Conservation (phyloP, 2,113 vertebrate species). For the Echinops telfairi region DNA sequence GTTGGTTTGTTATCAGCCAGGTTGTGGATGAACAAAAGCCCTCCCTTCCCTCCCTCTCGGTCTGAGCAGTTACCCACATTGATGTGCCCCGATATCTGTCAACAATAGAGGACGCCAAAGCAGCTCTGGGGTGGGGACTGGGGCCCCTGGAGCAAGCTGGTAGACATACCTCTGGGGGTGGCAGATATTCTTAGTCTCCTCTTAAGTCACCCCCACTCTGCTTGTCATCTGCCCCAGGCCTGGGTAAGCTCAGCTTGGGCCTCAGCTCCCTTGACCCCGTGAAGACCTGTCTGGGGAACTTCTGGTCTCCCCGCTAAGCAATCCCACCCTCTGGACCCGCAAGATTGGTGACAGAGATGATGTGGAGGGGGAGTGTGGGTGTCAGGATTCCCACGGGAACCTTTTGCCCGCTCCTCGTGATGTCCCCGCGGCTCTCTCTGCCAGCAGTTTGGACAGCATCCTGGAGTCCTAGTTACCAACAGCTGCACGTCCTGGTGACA, state of each 20-base stretch:
- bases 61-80: too few relatives aligned
- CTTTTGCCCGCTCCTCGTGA: not conserved
- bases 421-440: not conserved
- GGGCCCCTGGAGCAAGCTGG: not conserved
- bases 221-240: not conserved
- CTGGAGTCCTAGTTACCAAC: not conserved
- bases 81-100: too few relatives aligned
- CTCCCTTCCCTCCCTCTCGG: not conserved
- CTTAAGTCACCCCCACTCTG: not conserved
- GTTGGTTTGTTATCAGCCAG: not conserved
- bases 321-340: not conserved
- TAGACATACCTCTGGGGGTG: not conserved
- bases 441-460: not conserved
- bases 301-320: not conserved
- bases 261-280: not conserved
- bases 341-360: too few relatives aligned
- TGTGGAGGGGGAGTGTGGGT: not conserved
- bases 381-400: not conserved
- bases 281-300: not conserved
- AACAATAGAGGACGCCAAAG: not conserved
- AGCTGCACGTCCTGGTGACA: not conserved
- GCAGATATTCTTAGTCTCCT: too few relatives aligned
- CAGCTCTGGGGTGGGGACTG: not conserved
- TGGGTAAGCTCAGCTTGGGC: not conserved
- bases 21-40: rapidly evolving